These are phyloP conservation scores for Muricea muricata DNA, from an alignment of 92 coral and sea anemone species.

Conservation along the genomic window DNA sequence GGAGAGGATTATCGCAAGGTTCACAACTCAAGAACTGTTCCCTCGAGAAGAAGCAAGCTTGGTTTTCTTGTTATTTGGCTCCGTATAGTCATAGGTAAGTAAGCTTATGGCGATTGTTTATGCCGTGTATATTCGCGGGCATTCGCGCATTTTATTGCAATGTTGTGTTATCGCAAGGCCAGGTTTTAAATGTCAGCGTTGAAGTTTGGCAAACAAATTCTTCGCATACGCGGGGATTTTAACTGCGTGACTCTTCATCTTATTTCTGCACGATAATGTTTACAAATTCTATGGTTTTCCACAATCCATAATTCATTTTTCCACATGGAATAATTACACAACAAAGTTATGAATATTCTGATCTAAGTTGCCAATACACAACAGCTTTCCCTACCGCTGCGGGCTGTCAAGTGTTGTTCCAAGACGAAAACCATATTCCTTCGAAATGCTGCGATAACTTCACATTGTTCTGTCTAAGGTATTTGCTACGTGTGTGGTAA, in stretches of 20 bases:
- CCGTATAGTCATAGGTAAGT: neutral
- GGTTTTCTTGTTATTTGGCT: neutral
- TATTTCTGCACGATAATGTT: neutral
- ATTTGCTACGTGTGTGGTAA: neutral
- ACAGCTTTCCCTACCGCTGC: neutral
- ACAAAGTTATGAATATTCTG: slow-evolving; percentile 34
- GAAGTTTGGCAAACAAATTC: slow-evolving; percentile 31
- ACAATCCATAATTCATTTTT: slow-evolving; percentile 46
- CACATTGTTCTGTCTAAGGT: neutral
- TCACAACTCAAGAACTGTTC: neutral
- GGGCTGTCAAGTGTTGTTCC: neutral
- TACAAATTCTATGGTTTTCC: slow-evolving; percentile 29
- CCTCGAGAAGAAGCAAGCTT: neutral
- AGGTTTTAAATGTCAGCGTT: neutral
- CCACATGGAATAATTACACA: slow-evolving; percentile 47
- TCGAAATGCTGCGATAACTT: neutral
- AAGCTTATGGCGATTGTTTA: neutral
- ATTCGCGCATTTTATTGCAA: neutral
- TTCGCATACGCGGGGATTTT: neutral
- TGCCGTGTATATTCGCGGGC: neutral
- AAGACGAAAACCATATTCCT: neutral
- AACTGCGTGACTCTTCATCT: neutral
- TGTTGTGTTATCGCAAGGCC: neutral
- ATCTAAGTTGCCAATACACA: too few relatives aligned
- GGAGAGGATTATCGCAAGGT: neutral